A percentile compares a stretch with the other conserved stretches of the same genome.
These are phyloP conservation scores for Platygyra sinensis DNA, from an alignment of 64 coral and sea anemone genomes.

Conservation along the genomic window DNA sequence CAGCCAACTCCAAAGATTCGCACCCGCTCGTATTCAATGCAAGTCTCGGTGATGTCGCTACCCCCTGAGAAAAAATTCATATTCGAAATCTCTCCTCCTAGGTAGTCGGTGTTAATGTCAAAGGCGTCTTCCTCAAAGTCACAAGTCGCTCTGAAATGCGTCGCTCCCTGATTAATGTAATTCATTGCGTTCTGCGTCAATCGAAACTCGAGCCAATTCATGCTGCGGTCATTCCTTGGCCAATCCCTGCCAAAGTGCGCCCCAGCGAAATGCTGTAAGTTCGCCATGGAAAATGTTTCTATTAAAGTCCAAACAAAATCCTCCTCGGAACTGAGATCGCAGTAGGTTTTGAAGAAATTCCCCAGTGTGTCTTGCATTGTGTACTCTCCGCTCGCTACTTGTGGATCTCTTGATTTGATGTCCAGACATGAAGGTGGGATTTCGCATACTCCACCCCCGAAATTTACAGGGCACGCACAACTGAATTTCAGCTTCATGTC, in stretches of 20 bases:
- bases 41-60: background rate
- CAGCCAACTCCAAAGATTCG: conserved; percentile 22
- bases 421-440: background rate
- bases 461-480: conserved; percentile 24
- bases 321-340: conserved; percentile 58
- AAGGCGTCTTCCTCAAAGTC: conserved; percentile 26
- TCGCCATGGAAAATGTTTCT: conserved; percentile 22
- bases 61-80: background rate
- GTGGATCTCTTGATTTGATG: background rate
- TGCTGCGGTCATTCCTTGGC: conserved; percentile 9
- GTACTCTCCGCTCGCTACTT: conserved; percentile 18
- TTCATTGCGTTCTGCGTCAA: conserved; percentile 10
- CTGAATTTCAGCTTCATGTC: conserved; percentile 49
- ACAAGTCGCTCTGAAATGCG: conserved; percentile 61
- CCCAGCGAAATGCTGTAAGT: no score
- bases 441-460: conserved; percentile 30
- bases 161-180: conserved; percentile 5
- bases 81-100: background rate
- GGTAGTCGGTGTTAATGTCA: conserved; percentile 24
- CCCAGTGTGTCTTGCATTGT: conserved; percentile 9
- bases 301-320: conserved; percentile 67
- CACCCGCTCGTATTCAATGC: conserved; percentile 20
- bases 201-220: conserved; percentile 49
- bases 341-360: background rate
- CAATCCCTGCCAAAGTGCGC: no score